phyloP scores from a whole-genome alignment of 2,888 invertebrate species.

The Stratiomys singularior region DNA sequence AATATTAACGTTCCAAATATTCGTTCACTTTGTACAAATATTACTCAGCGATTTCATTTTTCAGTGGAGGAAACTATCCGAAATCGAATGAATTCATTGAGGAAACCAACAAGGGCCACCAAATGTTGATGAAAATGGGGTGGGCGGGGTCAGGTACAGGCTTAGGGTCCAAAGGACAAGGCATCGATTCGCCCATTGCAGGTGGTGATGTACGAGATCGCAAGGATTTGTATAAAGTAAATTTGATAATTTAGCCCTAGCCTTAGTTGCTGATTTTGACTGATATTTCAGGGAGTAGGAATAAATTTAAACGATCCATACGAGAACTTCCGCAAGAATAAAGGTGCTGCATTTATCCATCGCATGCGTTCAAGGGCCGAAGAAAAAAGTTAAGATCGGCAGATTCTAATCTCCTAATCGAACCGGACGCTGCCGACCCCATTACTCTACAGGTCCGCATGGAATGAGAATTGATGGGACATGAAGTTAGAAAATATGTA shows the following conservation, averaged over 20 bases:
- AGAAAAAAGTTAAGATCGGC: constrained; percentile 67
- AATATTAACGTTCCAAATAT: too few relatives aligned
- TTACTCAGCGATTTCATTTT: too few relatives aligned
- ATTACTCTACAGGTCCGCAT: too few relatives aligned
- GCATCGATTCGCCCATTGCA: constrained; percentile 93
- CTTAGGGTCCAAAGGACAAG: constrained; percentile 93
- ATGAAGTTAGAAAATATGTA: too few relatives aligned
- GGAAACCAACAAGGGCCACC: constrained; percentile 95
- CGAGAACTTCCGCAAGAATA: constrained; percentile 96
- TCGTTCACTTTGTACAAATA: too few relatives aligned
- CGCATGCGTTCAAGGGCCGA: constrained; percentile 92
- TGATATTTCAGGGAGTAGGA: constrained; percentile 79
- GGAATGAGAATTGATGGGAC: too few relatives aligned
- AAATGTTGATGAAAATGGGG: constrained; percentile 97
- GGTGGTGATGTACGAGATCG: constrained; percentile 91
- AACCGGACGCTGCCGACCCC: too few relatives aligned
- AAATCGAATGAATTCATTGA: constrained; percentile 75
- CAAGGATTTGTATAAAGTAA: constrained; percentile 87
- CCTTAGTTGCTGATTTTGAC: background rate
- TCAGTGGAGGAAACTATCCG: constrained; percentile 60
- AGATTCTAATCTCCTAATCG: too few relatives aligned
- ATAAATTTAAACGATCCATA: constrained; percentile 94
- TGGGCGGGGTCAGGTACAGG: constrained; percentile 92
- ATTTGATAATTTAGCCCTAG: constrained; percentile 15
- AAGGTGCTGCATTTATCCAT: constrained; percentile 93